Conservation (phyloP, 2,113 vertebrate genomes). For the Cyphomyrus discorhynchus region DNA sequence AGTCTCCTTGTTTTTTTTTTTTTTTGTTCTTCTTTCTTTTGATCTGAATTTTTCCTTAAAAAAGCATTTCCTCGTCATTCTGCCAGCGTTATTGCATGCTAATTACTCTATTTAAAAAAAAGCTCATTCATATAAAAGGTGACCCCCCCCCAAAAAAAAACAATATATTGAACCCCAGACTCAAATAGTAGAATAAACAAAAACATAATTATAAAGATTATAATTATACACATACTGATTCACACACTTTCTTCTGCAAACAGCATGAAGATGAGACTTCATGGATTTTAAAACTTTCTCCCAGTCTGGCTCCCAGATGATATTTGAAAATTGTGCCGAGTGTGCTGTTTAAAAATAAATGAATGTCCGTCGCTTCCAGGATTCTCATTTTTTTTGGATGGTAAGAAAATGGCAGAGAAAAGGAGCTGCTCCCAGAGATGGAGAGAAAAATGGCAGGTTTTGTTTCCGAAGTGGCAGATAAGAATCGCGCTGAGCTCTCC, state of each 20-base stretch:
- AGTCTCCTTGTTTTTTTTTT: background rate
- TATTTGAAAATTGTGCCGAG: constrained; percentile 54
- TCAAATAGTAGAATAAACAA: background rate
- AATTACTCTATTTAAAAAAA: background rate
- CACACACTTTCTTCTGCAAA: constrained; percentile 40
- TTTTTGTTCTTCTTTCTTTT: background rate
- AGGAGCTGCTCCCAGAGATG: background rate
- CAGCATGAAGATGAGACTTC: constrained; percentile 49
- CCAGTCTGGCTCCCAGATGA: constrained; percentile 40
- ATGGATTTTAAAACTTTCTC: constrained; percentile 51
- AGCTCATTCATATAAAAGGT: background rate
- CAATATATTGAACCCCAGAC: background rate
- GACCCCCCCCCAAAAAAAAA: background rate
- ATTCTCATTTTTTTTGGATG: constrained; percentile 8
- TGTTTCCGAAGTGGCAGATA: background rate
- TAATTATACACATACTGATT: constrained; percentile 36
- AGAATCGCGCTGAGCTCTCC: background rate
- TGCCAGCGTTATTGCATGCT: background rate
- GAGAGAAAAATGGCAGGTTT: background rate
- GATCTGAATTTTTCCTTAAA: background rate
- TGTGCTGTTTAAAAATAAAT: constrained; percentile 47
- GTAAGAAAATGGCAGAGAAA: constrained; percentile 1
- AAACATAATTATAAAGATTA: background rate
- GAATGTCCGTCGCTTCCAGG: constrained; percentile 24
- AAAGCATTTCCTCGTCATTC: background rate